phyloP scores from a whole-genome alignment of 2,888 invertebrate genomes.

The Zygaena filipendulae region DNA sequence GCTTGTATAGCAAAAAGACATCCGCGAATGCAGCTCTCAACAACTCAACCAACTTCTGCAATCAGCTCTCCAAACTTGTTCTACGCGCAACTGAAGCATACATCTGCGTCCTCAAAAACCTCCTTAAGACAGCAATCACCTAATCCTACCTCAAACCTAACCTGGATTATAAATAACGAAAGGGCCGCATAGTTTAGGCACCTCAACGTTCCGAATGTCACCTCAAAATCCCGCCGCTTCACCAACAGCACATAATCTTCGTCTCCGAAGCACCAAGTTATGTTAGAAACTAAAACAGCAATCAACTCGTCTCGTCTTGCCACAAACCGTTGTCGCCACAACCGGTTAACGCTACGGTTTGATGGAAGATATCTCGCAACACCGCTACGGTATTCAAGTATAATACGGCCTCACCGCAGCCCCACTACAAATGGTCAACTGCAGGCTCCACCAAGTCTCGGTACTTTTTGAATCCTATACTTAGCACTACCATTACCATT shows the following conservation, averaged over 20 bases:
- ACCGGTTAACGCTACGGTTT: slow-evolving; percentile 41
- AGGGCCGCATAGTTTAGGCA: slow-evolving; percentile 41
- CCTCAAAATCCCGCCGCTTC: slow-evolving; percentile 43
- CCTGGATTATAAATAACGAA: slow-evolving; percentile 26
- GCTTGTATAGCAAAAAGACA: slow-evolving; percentile 57
- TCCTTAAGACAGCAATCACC: slow-evolving; percentile 51
- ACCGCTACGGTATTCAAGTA: slow-evolving; percentile 36
- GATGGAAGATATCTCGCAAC: slow-evolving; percentile 47
- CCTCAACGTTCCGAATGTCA: slow-evolving; percentile 36
- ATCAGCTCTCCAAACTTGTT: slow-evolving; percentile 52
- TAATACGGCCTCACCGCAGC: slow-evolving; percentile 59
- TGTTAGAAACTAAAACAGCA: slow-evolving; percentile 35
- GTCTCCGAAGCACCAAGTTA: slow-evolving; percentile 44
- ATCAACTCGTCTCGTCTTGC: slow-evolving; percentile 36
- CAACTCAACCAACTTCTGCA: slow-evolving; percentile 53
- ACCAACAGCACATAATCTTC: slow-evolving; percentile 51
- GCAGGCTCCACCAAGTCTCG: slow-evolving; percentile 61
- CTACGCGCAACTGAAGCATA: slow-evolving; percentile 54
- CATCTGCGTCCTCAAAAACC: slow-evolving; percentile 43
- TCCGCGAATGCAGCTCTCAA: slow-evolving; percentile 53
- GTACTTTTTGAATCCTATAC: slow-evolving; percentile 65
- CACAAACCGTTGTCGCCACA: too few relatives aligned
- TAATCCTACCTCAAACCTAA: slow-evolving; percentile 39
- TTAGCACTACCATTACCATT: slow-evolving; percentile 58
- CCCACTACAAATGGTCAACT: slow-evolving; percentile 51